Conservation (phyloP, 1,140 invertebrate genomes). For the Thalassaphorura encarpata region DNA sequence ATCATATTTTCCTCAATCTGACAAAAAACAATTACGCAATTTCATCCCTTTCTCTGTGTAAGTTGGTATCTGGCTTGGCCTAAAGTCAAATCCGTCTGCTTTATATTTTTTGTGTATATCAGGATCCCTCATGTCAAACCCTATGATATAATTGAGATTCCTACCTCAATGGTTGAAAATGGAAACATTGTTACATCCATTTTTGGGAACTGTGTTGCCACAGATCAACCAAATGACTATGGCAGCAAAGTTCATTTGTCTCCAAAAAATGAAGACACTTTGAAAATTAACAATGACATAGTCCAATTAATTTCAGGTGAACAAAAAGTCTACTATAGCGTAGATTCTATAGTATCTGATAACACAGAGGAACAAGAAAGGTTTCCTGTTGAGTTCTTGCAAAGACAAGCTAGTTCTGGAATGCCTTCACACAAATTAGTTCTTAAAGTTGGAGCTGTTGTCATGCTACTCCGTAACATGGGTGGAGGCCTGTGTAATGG, state of each 20-base stretch:
- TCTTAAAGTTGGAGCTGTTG: constrained; percentile 25
- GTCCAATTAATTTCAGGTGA: neutral
- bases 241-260: neutral
- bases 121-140: too few relatives aligned
- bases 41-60: too few relatives aligned
- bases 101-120: too few relatives aligned
- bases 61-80: too few relatives aligned
- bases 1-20: too few relatives aligned
- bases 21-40: too few relatives aligned
- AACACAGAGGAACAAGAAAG: neutral
- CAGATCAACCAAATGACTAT: neutral
- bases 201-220: neutral
- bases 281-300: neutral
- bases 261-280: neutral
- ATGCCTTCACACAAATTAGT: constrained; percentile 25
- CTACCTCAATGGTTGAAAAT: constrained; percentile 2
- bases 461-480: constrained; percentile 31
- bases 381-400: constrained; percentile 14
- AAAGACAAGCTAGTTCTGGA: constrained; percentile 21
- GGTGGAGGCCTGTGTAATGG: constrained; percentile 28
- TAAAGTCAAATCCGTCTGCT: too few relatives aligned
- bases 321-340: neutral
- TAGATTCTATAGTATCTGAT: constrained; percentile 1
- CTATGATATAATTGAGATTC: constrained; percentile 6
- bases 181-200: constrained; percentile 1